Percentiles rank a stretch among this genome's conserved stretches.
Evolutionary conservation across 2,797 vertebrate species (phyloP).

Genomic region (Enteromius viviparus): DNA sequence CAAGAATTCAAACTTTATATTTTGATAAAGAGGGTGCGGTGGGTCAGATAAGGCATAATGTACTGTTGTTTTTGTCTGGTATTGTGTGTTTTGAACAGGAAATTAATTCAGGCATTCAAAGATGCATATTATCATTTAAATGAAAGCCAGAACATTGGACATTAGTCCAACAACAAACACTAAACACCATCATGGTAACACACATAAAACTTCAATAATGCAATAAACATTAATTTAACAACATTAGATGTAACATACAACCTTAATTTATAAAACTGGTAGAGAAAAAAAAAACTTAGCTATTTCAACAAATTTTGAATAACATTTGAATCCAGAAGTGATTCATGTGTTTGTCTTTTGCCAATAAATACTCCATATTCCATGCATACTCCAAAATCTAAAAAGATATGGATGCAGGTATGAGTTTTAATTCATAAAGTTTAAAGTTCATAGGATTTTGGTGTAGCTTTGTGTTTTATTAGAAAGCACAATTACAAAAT

Average conservation of each 20-base stretch:
- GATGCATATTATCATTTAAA: not conserved
- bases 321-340: no score
- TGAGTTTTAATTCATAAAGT: slow-evolving; percentile 18
- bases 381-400: not conserved
- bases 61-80: not conserved
- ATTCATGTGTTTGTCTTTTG: not conserved
- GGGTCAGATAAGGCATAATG: not conserved
- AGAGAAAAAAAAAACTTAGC: no score
- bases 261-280: no score
- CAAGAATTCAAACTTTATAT: not conserved
- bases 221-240: no score
- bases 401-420: not conserved
- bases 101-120: not conserved
- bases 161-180: no score
- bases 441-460: not conserved
- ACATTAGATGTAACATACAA: no score
- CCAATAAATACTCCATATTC: not conserved
- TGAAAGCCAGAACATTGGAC: not conserved
- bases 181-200: no score
- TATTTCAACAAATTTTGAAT: no score
- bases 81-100: not conserved
- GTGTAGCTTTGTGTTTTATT: slow-evolving; percentile 3
- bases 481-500: not conserved
- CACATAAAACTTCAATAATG: no score
- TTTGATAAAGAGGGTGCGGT: not conserved